Evolutionary conservation across 2,888 invertebrate species (phyloP).

Genomic region (Peribatodes rhomboidaria): DNA sequence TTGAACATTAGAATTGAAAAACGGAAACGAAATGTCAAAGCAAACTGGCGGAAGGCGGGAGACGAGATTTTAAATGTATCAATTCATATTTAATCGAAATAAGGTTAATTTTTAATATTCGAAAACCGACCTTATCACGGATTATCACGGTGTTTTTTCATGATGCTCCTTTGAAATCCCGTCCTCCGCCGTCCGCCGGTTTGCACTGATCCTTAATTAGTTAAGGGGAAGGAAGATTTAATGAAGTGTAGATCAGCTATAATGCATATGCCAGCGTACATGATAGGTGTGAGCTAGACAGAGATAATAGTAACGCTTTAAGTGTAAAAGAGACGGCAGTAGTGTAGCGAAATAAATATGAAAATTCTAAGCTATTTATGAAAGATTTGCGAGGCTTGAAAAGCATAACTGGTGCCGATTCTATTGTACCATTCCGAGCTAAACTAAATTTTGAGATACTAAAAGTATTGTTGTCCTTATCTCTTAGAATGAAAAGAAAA

Average conservation of each 20-base stretch:
- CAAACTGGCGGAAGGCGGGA: too few relatives aligned
- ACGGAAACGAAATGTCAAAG: too few relatives aligned
- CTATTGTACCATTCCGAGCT: neutral
- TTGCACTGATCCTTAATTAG: too few relatives aligned
- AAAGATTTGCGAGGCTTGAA: conserved; percentile 6
- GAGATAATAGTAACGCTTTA: neutral
- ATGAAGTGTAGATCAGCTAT: conserved; percentile 27
- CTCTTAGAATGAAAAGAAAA: neutral
- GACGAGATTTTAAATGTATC: too few relatives aligned
- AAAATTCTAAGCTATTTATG: neutral
- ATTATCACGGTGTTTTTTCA: too few relatives aligned
- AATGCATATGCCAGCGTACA: conserved; percentile 41
- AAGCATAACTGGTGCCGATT: neutral
- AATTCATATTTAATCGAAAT: too few relatives aligned
- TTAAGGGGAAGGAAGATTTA: too few relatives aligned
- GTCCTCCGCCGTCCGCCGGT: too few relatives aligned
- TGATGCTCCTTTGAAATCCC: too few relatives aligned
- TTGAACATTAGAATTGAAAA: too few relatives aligned
- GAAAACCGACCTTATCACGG: too few relatives aligned
- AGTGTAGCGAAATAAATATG: neutral
- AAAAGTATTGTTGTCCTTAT: neutral
- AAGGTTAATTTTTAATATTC: too few relatives aligned
- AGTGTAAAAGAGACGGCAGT: neutral
- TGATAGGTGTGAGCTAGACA: neutral
- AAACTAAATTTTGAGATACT: neutral